A percentile compares a stretch with the other conserved stretches of the same genome.
Conservation (phyloP, 2,797 vertebrate genomes). For the Acrocephalus scirpaceus region DNA sequence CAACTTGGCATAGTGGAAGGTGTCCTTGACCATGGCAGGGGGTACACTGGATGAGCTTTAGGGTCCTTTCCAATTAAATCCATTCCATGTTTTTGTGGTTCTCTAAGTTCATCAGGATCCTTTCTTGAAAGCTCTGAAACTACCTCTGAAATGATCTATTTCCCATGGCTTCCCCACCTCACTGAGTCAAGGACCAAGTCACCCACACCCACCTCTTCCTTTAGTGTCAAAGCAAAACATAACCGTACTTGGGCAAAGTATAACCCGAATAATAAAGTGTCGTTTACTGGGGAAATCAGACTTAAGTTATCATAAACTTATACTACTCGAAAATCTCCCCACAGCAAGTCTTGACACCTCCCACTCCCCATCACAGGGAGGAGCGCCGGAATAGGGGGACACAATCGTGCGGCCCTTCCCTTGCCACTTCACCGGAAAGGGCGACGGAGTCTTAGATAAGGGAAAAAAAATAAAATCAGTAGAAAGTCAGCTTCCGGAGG, state of each 20-base stretch:
- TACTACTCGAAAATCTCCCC: background rate
- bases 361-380: no score
- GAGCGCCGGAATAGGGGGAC: background rate
- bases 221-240: background rate
- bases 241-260: background rate
- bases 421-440: background rate
- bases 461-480: accelerated
- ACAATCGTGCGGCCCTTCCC: background rate
- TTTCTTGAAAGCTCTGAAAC: background rate
- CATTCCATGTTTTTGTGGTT: background rate
- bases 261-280: background rate
- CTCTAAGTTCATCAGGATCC: background rate
- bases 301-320: background rate
- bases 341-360: background rate
- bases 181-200: background rate
- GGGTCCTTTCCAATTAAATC: background rate
- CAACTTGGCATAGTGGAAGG: accelerated
- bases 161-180: background rate
- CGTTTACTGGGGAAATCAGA: background rate
- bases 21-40: background rate
- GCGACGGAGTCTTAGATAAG: background rate
- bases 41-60: accelerated
- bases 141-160: background rate
- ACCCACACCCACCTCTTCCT: background rate
- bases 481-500: background rate